Percentiles rank a stretch among this genome's conserved stretches.
Conservation (phyloP, 2,797 vertebrate species). For the Notolabrus celidotus region DNA sequence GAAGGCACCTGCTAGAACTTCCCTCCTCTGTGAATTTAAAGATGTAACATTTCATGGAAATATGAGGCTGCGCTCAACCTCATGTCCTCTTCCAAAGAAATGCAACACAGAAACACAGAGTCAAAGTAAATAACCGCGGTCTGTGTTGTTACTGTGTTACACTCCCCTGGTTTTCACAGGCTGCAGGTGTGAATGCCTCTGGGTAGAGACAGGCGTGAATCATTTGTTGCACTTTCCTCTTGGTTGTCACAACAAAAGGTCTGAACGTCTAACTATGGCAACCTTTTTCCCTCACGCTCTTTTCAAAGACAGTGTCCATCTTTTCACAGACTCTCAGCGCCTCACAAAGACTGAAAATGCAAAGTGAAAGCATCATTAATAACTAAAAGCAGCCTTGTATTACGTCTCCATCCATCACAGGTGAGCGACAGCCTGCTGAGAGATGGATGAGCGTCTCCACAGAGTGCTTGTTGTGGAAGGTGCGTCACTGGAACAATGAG, state of each 20-base stretch:
- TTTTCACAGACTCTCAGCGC: conserved; percentile 9
- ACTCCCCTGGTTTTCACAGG: neutral
- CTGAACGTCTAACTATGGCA: neutral
- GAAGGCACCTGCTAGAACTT: too few species aligned
- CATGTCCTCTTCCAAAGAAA: neutral
- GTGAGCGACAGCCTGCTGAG: conserved; percentile 47
- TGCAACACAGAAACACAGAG: neutral
- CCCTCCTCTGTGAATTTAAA: neutral
- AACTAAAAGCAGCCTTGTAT: conserved; percentile 19
- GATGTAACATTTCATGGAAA: neutral
- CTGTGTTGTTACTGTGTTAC: neutral
- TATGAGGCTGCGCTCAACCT: neutral
- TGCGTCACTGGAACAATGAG: conserved; percentile 50
- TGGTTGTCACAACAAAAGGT: conserved; percentile 9
- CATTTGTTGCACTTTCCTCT: conserved; percentile 25
- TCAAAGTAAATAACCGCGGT: neutral
- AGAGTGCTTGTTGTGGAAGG: conserved; percentile 31
- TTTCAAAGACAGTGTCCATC: neutral
- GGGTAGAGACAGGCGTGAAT: conserved; percentile 29
- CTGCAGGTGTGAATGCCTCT: conserved; percentile 16
- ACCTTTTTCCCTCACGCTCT: neutral
- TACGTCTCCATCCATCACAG: conserved; percentile 32
- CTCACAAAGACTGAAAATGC: conserved; percentile 5
- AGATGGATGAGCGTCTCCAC: conserved; percentile 46
- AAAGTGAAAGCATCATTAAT: conserved; percentile 27